Conservation (phyloP, 2,113 vertebrate genomes). For the Equus quagga region DNA sequence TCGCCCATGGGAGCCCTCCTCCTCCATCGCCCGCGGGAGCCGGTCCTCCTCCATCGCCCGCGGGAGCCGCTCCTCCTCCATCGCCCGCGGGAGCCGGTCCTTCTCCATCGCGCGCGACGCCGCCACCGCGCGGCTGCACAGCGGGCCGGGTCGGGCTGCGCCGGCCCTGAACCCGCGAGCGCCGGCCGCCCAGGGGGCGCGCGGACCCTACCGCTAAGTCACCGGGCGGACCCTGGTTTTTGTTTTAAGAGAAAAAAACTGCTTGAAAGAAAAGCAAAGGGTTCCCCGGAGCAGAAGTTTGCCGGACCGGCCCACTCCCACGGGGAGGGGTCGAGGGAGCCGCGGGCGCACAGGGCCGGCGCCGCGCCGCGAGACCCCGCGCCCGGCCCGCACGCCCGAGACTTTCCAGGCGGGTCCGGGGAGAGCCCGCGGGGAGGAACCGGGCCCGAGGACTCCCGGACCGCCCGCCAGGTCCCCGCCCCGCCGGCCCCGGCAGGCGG, state of each 20-base stretch:
- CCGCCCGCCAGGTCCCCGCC: too few species aligned
- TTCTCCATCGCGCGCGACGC: too few species aligned
- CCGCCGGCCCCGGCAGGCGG: neutral
- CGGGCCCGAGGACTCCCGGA: fast-evolving
- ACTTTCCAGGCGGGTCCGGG: neutral
- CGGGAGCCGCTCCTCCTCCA: too few species aligned
- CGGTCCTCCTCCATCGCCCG: too few species aligned
- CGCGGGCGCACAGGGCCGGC: neutral
- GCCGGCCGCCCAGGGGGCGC: too few species aligned
- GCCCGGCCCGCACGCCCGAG: fast-evolving
- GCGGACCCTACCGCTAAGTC: too few species aligned
- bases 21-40: too few species aligned
- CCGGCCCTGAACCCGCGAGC: too few species aligned
- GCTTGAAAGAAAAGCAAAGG: neutral
- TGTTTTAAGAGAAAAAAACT: neutral
- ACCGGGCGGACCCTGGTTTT: neutral
- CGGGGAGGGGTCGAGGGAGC: neutral
- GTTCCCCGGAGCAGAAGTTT: neutral
- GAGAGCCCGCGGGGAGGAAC: neutral
- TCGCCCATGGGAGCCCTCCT: too few species aligned
- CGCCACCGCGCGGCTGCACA: too few species aligned
- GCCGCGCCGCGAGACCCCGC: neutral
- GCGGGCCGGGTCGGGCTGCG: too few species aligned
- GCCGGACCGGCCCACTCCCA: neutral
- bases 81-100: too few species aligned